Evolutionary conservation across 1,140 invertebrate genomes (phyloP).

Genomic region (Drosophila bifasciata): DNA sequence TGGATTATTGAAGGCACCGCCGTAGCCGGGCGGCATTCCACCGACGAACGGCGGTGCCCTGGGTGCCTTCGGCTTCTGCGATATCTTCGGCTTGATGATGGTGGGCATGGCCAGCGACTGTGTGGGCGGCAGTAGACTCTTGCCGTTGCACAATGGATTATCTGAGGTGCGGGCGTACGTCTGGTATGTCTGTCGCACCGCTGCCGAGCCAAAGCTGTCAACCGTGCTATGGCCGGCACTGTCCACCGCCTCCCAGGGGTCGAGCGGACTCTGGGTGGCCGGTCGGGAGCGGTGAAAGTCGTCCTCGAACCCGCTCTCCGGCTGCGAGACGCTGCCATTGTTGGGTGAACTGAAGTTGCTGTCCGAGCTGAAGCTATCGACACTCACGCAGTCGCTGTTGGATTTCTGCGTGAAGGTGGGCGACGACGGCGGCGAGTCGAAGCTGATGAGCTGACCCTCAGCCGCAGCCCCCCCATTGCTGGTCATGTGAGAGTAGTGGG

Average conservation of each 20-base stretch:
- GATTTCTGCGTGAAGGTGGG: slow-evolving; percentile 90
- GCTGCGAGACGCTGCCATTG: slow-evolving; percentile 88
- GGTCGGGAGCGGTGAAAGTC: slow-evolving; percentile 87
- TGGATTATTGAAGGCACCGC: slow-evolving; percentile 54
- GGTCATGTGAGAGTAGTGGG: slow-evolving; percentile 20
- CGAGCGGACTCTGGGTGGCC: slow-evolving; percentile 84
- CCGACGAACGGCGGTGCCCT: slow-evolving; percentile 71
- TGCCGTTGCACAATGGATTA: slow-evolving; percentile 84
- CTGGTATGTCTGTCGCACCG: slow-evolving; percentile 74
- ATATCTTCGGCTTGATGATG: slow-evolving; percentile 86
- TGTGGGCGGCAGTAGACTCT: slow-evolving; percentile 75
- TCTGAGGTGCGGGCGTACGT: slow-evolving; percentile 57
- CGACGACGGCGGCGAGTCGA: slow-evolving; percentile 88
- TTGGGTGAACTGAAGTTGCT: slow-evolving; percentile 85
- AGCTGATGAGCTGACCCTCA: slow-evolving; percentile 86
- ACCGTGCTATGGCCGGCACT: slow-evolving; percentile 64
- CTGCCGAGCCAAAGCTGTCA: slow-evolving; percentile 68
- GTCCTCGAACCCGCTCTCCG: slow-evolving; percentile 91
- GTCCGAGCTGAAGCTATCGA: slow-evolving; percentile 90
- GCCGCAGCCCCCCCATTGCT: slow-evolving; percentile 11
- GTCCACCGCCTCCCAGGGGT: slow-evolving; percentile 85
- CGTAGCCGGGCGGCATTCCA: slow-evolving; percentile 54
- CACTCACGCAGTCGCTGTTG: slow-evolving; percentile 89
- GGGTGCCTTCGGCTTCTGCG: slow-evolving; percentile 76
- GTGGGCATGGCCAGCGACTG: slow-evolving; percentile 86